Conservation (phyloP, 2,113 vertebrate species). For the Carassius carassius region DNA sequence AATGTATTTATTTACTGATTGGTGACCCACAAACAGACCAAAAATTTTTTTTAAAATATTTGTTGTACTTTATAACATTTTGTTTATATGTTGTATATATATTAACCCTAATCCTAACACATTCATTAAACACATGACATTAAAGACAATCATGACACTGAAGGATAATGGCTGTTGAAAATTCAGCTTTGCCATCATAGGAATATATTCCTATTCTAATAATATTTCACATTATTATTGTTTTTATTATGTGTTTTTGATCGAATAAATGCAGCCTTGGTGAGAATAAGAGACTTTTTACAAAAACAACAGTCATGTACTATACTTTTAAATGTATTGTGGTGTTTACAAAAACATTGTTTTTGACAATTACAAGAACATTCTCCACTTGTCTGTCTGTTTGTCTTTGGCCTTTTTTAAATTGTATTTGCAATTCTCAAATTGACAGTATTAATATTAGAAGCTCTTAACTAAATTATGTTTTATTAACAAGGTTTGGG, state of each 20-base stretch:
- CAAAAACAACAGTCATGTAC: background rate
- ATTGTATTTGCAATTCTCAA: constrained; percentile 13
- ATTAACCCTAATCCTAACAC: background rate
- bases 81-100: no score
- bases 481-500: no score
- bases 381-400: background rate
- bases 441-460: constrained; percentile 1
- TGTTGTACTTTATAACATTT: no score
- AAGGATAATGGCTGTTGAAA: no score
- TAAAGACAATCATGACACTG: background rate
- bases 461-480: background rate
- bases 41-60: no score
- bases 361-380: background rate
- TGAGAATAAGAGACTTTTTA: no score
- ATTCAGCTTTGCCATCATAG: background rate
- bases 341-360: background rate
- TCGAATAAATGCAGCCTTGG: background rate
- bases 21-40: background rate
- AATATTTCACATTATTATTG: background rate
- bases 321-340: background rate
- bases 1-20: background rate
- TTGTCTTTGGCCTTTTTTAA: background rate
- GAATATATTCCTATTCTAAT: no score
- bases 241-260: background rate
- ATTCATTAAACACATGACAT: background rate